These are phyloP conservation scores for Saccostrea echinata DNA, from an alignment of 1,140 invertebrate genomes.

Conservation along the genomic window DNA sequence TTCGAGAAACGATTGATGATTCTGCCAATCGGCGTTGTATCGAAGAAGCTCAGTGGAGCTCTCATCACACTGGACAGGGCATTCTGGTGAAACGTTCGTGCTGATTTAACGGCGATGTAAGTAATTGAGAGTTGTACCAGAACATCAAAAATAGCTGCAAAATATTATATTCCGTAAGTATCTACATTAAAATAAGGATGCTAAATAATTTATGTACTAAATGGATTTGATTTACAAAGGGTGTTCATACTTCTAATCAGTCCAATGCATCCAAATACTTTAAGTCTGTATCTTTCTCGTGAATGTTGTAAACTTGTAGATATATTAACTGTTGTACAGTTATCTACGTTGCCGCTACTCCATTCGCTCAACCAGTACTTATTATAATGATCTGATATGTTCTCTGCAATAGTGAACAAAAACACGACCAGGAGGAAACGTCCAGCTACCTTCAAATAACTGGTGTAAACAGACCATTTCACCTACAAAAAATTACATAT, in stretches of 20 bases:
- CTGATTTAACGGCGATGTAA: not conserved
- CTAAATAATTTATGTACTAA: not conserved
- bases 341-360: not conserved
- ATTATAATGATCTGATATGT: not conserved
- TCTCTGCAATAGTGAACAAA: not conserved
- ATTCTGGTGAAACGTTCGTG: not conserved
- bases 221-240: not conserved
- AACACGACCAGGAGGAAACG: not conserved
- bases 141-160: slow-evolving; percentile 5
- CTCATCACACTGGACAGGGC: slow-evolving; percentile 17
- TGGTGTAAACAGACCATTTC: not conserved
- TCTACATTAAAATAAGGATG: not conserved
- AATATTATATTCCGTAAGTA: not conserved
- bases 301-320: not conserved
- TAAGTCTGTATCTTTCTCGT: not conserved
- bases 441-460: not conserved
- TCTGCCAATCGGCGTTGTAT: slow-evolving; percentile 84
- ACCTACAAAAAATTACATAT: not conserved
- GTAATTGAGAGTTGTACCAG: not conserved
- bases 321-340: not conserved
- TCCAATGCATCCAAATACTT: not conserved
- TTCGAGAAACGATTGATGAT: slow-evolving; percentile 84
- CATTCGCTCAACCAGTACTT: slow-evolving; percentile 12
- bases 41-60: slow-evolving; percentile 84
- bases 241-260: not conserved